Base-by-base conservation (phyloP, 2,113 vertebrate species). In the Chascanopsetta lugubris region DNA sequence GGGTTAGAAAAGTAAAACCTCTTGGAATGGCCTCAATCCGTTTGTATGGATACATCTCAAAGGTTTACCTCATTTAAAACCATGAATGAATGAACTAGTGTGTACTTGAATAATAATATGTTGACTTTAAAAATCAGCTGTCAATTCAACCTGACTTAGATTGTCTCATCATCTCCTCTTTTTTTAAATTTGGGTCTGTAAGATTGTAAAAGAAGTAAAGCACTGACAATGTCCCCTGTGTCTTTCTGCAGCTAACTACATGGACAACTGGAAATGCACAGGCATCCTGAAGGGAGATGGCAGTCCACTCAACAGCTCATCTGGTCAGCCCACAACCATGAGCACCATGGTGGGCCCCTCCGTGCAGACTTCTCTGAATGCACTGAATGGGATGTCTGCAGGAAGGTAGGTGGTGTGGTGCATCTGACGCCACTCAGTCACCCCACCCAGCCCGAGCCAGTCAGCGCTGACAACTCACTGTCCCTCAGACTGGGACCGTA, bases 191-290 rank as follows among this genome's bases (percentile, higher is more conserved):
- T 20, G 12, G 0, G 5, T n/a, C 1, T 21, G 2, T 8, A 48
- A 42, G 11, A 59, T 17, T 21, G 17, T 6, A 12, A 2, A 55
- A 49, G 24, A 20, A 18, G 2, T 1, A 0, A 25, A 61, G 12
- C 30, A 1, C 51, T 21, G 2, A 43, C 10, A 46, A 43, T 1
- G 5, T 22, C 7, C 43, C 47, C 45, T 42, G 3, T 42, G 5
- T 70, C 2, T 46, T 21, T 69, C 15, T 61, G 15, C 89, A 99
- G 97, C 97, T 36, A 99, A 99, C 87, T 98, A 99, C 86, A 98
- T 98, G 96, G 96, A 96, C 88, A 98, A 97, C 89, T 99, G 97
- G 97, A 99, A 99, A 79, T 98, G 96, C 76, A 98, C 96, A 12
- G 97, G 96, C 65, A 95, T 99, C 84, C 90, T 98, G 86, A 97